phyloP scores from a whole-genome alignment of 2,888 invertebrate genomes.

The Metopia argyrocephala region DNA sequence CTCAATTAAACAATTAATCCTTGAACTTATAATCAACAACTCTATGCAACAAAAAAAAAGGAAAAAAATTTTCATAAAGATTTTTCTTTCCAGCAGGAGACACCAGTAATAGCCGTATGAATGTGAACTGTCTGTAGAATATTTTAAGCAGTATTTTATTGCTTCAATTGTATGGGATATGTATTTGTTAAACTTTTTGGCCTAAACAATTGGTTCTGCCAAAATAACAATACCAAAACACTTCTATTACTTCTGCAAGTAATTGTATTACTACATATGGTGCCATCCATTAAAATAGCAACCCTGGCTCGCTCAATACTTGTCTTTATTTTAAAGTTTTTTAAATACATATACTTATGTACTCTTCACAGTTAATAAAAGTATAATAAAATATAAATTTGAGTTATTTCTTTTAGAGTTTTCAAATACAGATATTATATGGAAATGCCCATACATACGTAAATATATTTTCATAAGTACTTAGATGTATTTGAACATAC shows the following conservation, averaged over 20 bases:
- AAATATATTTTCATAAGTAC: too few relatives aligned
- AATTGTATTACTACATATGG: background rate
- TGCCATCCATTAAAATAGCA: too few relatives aligned
- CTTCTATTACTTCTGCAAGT: background rate
- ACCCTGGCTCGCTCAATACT: too few relatives aligned
- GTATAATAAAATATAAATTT: too few relatives aligned
- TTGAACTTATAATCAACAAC: constrained; percentile 43
- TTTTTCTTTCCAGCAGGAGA: background rate
- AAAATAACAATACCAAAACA: constrained; percentile 37
- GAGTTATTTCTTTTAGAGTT: too few relatives aligned
- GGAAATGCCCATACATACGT: too few relatives aligned
- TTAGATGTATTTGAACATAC: too few relatives aligned
- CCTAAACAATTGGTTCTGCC: constrained; percentile 37
- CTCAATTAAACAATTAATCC: constrained; percentile 56
- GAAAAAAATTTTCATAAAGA: background rate
- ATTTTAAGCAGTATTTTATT: background rate
- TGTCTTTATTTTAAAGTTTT: too few relatives aligned
- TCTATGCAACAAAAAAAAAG: too few relatives aligned
- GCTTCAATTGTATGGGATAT: background rate
- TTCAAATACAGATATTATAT: too few relatives aligned
- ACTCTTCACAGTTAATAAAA: too few relatives aligned
- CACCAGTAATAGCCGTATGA: background rate
- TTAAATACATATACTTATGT: too few relatives aligned
- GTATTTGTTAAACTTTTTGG: background rate
- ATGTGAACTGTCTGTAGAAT: background rate